Base-by-base conservation (phyloP, 2,797 vertebrate species). In the Cirrhinus molitorella region DNA sequence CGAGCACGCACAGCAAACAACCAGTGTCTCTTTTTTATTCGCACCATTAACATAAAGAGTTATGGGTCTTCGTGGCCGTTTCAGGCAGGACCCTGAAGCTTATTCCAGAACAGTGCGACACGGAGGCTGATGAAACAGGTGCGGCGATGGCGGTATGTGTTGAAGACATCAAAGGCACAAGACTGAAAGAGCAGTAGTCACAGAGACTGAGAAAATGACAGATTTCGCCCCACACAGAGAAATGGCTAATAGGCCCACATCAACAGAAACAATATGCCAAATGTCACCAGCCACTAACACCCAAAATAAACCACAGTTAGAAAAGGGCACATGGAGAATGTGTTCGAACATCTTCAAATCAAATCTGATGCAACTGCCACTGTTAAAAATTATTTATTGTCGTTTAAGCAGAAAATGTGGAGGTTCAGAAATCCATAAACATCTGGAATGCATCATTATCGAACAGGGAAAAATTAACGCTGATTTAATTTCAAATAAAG, bases 101-200 rank as follows among this genome's bases (percentile, higher is more conserved):
- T 70, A 73, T 59, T 72, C 45, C 40, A 49, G 72, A 85, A 78
- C 14, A 49, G 57, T 0, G 45, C 78, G 55, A 74, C 71, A 61
- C 72, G 37, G 78, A 81, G 37, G 63, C 78, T 75, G 66, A 84
- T 83, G 78, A 86, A 84, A 81, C 51, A 59, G 25, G 73, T 68
- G 68, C 3, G 11, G n/a, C 23, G 28, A 53, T 77, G 40, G 25
- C 19, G 3, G 11, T 57, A 61, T 79, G 80, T 83, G 49, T 14
- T 10, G 85, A 75, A 68, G 31, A 86, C 80, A 80, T 86, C 77
- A 83, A 86, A 86, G 81, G 70, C 4, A 17, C 37, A 67, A 78
- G 51, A 57, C 12, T 51, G 59, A 73, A 53, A 73, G 13, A 77
- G 45, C 13, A 59, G 53, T 28, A 37, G 31, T 80, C 63, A 53